Conservation (phyloP, 2,888 invertebrate genomes). For the Conomelus anceps region DNA sequence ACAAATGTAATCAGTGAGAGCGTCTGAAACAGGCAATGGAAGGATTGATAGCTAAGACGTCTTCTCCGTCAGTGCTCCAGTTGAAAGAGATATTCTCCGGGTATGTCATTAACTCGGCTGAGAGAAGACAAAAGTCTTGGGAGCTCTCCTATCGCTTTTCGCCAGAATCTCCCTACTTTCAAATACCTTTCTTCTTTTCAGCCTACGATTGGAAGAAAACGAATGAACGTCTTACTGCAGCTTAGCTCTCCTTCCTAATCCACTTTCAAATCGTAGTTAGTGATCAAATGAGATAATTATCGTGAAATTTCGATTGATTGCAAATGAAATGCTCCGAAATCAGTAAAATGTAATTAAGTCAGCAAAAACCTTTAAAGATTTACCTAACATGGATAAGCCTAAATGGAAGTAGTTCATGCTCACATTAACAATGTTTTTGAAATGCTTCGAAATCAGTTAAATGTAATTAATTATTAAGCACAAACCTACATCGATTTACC, state of each 20-base stretch:
- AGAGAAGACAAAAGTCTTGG: neutral
- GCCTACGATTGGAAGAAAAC: neutral
- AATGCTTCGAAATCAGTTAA: too few relatives aligned
- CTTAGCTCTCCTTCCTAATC: neutral
- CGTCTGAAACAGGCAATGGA: neutral
- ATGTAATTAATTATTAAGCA: too few relatives aligned
- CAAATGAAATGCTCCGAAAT: neutral
- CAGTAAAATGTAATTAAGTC: neutral
- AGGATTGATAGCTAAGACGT: neutral
- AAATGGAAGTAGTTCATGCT: too few relatives aligned
- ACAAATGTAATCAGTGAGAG: neutral
- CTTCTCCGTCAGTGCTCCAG: neutral
- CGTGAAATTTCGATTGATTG: neutral
- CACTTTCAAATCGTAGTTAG: neutral
- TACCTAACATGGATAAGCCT: too few relatives aligned
- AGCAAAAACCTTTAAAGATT: neutral
- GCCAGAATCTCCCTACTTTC: neutral
- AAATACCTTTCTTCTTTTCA: neutral
- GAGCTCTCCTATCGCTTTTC: neutral
- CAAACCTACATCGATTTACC: too few relatives aligned
- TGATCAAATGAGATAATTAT: neutral
- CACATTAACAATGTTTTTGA: too few relatives aligned
- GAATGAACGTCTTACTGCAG: neutral
- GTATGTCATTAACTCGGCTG: neutral
- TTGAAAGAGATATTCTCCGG: neutral